Percentiles rank a stretch among this genome's conserved stretches.
phyloP scores from a whole-genome alignment of 2,888 invertebrate genomes.

The Tiliacea citrago region DNA sequence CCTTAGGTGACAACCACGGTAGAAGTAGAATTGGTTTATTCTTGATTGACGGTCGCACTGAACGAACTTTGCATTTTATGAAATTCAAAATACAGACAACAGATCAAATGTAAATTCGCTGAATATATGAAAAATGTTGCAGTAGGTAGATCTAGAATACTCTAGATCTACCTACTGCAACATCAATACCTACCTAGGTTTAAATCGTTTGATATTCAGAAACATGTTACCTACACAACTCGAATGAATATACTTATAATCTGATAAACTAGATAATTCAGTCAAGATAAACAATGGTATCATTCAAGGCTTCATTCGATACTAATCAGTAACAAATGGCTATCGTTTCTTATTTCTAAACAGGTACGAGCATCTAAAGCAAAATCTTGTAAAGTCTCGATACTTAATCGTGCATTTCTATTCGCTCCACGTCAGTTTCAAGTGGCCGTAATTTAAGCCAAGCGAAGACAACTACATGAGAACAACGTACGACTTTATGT shows the following conservation, averaged over 20 bases:
- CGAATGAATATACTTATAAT: constrained; percentile 2
- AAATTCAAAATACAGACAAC: constrained; percentile 19
- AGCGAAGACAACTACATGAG: constrained; percentile 48
- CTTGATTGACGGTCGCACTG: neutral
- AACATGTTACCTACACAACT: neutral
- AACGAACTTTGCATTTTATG: constrained; percentile 23
- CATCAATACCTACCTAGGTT: neutral
- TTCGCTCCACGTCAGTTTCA: constrained; percentile 67
- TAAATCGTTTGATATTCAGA: neutral
- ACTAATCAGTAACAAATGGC: constrained; percentile 31
- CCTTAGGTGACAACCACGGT: neutral
- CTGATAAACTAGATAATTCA: constrained; percentile 23
- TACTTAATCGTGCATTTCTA: constrained; percentile 62
- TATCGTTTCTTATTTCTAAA: constrained; percentile 29
- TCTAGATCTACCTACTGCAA: neutral
- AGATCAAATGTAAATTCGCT: neutral
- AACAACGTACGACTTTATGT: constrained; percentile 56
- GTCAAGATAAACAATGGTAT: constrained; percentile 41
- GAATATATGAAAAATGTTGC: neutral
- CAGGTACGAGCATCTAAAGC: neutral
- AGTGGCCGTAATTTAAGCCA: constrained; percentile 52
- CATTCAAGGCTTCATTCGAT: constrained; percentile 51
- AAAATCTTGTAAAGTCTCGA: constrained; percentile 44
- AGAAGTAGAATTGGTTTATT: constrained; percentile 11
- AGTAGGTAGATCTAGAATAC: too few relatives aligned